Conservation (phyloP, 2,888 invertebrate genomes). For the Coecobrya sp. region DNA sequence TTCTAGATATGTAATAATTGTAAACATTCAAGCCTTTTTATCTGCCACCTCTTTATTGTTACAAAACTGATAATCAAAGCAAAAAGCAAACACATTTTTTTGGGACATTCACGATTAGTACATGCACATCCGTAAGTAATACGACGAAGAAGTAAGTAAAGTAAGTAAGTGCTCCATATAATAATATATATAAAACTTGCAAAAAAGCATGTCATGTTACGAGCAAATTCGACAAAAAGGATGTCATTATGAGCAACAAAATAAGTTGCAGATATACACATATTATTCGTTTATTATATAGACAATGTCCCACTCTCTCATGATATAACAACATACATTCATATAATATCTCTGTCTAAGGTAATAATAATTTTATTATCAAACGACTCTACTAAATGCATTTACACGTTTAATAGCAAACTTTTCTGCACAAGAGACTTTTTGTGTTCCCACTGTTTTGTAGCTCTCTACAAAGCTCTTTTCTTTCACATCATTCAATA, state of each 20-base stretch:
- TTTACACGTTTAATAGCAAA: neutral
- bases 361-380: conserved; percentile 6
- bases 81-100: conserved; percentile 24
- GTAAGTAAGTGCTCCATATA: conserved; percentile 43
- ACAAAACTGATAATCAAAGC: neutral
- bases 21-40: neutral
- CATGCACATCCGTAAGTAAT: conserved; percentile 42
- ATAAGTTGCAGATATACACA: conserved; percentile 25
- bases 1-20: neutral
- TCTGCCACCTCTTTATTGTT: neutral
- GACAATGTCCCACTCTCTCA: conserved; percentile 6
- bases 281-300: too few relatives aligned
- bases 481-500: conserved; percentile 20
- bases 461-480: neutral
- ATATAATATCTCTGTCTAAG: neutral
- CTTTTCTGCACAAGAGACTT: neutral
- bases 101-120: neutral
- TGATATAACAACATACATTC: neutral
- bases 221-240: conserved; percentile 46
- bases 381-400: neutral
- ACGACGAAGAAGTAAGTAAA: neutral
- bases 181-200: conserved; percentile 19
- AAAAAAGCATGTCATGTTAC: conserved; percentile 20
- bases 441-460: conserved; percentile 20
- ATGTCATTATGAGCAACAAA: conserved; percentile 32